A percentile compares a stretch with the other conserved stretches of the same genome.
These are phyloP conservation scores for Albula goreensis DNA, from an alignment of 2,113 vertebrate genomes.

Conservation along the genomic window DNA sequence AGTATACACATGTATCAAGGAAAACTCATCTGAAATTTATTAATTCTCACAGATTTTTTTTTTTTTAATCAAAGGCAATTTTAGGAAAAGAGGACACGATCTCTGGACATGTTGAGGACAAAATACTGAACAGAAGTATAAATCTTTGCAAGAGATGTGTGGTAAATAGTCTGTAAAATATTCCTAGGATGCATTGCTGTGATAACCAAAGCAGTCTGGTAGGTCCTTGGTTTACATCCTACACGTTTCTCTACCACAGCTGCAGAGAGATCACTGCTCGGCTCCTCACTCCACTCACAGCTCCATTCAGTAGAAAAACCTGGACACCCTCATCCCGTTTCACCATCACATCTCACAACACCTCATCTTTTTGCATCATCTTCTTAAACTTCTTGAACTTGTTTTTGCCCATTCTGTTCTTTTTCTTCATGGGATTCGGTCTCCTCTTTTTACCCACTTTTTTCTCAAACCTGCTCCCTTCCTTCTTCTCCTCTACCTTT, in stretches of 20 bases:
- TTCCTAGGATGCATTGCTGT: background rate
- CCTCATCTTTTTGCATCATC: conserved; percentile 47
- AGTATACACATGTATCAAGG: background rate
- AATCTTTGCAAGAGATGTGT: background rate
- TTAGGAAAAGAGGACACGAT: background rate
- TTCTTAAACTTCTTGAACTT: conserved; percentile 64
- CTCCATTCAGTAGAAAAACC: background rate
- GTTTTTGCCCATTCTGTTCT: conserved; percentile 65
- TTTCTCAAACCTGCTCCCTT: conserved; percentile 60
- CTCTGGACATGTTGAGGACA: background rate
- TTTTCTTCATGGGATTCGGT: conserved; percentile 45
- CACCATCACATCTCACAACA: background rate
- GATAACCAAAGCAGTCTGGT: background rate
- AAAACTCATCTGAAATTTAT: conserved; percentile 12
- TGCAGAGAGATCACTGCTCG: background rate
- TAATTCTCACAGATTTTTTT: background rate
- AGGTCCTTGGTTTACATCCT: background rate
- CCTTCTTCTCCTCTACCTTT: conserved; percentile 46
- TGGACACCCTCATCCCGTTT: background rate
- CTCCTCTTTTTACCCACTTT: conserved; percentile 52
- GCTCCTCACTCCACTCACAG: background rate
- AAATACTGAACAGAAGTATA: background rate
- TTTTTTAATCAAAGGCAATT: background rate
- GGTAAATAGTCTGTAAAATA: conserved; percentile 10
- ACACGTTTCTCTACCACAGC: background rate